Base-by-base conservation (phyloP, 2,888 invertebrate species). In the Cyrtodaria siliqua region DNA sequence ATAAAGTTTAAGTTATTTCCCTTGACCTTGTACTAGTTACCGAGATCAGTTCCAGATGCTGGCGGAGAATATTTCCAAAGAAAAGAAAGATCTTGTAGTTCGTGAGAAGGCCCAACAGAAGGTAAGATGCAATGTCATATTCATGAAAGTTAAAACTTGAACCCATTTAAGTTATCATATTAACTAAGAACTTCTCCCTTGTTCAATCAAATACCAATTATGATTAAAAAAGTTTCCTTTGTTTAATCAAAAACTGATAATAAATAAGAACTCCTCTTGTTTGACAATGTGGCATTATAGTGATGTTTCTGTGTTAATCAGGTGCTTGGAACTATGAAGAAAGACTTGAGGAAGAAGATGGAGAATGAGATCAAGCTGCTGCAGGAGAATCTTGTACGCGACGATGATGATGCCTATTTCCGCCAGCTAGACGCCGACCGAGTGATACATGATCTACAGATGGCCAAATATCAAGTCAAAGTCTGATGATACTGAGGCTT, bases 381-480 rank as follows among this genome's bases (percentile, higher is more conserved):
- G 60, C 93, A 93, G 78, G 89, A 92, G 40, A 91, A 92, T 57
- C 73, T 93, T 29, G 88, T 87, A 42, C 80, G 88, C 16, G 92
- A 92, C 75, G 91, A 92, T 40, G 92, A 93, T 70, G 91, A 92
- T 64, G 87, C 86, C 9, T 90, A 92, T 78, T 93, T 90, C 85
- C 67, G 93, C 29, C 90, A 92, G 73, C 82, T 91, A 8, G 93
- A 93, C 67, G 92, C 92, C 23, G 91, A 93, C 56, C 73, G 91
- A 42, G 82, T 92, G 29, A 84, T 87, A 59, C 87, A 90, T 14
- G 86, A 91, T 56, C 82, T 92, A 4, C 87, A 89, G 40, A 69
- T 89, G 64, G 89, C 91, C 29, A 87, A 88, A 57, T 91, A 89
- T 75, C 84, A 87, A 72, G 85, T 82, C 50, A 42, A 64, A 26